phyloP scores from a whole-genome alignment of 2,888 invertebrate genomes.

The Flabesymbios commensalis region DNA sequence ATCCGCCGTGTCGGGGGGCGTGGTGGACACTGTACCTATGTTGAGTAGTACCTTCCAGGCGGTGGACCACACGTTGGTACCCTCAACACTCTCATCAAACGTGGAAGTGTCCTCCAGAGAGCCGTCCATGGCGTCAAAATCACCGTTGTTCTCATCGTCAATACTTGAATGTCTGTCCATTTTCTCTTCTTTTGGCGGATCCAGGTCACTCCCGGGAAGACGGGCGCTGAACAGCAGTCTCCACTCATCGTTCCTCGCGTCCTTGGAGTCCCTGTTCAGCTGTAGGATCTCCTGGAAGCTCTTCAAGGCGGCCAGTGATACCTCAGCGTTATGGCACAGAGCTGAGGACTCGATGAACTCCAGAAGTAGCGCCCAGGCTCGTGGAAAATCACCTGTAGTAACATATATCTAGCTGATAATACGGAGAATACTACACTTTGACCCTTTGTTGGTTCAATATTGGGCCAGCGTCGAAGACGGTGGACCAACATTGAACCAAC shows the following conservation, averaged over 20 bases:
- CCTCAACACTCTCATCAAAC: slow-evolving; percentile 27
- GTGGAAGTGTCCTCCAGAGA: not conserved
- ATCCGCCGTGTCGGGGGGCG: slow-evolving; percentile 62
- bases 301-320: slow-evolving; percentile 90
- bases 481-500: no score
- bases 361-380: slow-evolving; percentile 90
- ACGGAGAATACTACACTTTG: no score
- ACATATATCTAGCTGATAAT: no score
- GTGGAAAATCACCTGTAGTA: slow-evolving; percentile 78
- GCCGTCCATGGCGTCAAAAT: not conserved
- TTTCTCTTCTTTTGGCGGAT: not conserved
- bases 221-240: slow-evolving; percentile 17
- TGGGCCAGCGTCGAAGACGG: no score
- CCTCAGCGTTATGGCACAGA: slow-evolving; percentile 87
- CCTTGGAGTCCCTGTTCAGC: slow-evolving; percentile 42
- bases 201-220: not conserved
- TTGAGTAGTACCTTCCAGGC: slow-evolving; percentile 73
- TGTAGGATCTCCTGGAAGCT: slow-evolving; percentile 92
- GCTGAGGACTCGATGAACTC: slow-evolving; percentile 80
- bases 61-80: slow-evolving; percentile 55
- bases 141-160: slow-evolving; percentile 16
- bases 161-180: slow-evolving; percentile 10
- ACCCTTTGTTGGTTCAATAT: no score
- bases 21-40: slow-evolving; percentile 80
- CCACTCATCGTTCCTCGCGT: slow-evolving; percentile 21